Base-by-base conservation (phyloP, 2,888 invertebrate genomes). In the Drosophila emarginata region DNA sequence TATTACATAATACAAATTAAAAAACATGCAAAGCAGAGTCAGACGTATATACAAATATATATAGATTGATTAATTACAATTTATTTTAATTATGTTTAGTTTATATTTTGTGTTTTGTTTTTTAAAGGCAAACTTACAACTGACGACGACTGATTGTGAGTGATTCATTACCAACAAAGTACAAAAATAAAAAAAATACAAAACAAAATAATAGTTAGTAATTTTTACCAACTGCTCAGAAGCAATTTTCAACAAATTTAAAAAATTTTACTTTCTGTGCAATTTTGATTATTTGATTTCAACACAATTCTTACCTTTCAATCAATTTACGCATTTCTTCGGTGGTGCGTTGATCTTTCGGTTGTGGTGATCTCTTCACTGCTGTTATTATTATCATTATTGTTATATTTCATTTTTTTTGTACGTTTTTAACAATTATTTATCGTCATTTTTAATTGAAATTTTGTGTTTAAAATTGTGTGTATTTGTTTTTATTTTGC, bases 261-360 rank as follows among this genome's bases (percentile, higher is more conserved):
- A 40, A 57, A 15, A 18, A 39, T 18, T 26, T 57, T 59, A 63
- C 18, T 56, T 68, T 7, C 18, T 40, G 61, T 53, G n/a, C 18
- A n/a, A 51, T 39, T 51, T 15, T 2, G 32, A 4, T 32, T 9
- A 32, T 40, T 70, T 21, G 61, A 32, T 11, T 45, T 57, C 50
- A 67, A 52, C 51, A 12, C 65, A 45, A 15, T 21, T 87, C 80
- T 96, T 95, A 97, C 97, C 97, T 97, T 95, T 97, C 97, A 94
- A 97, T 96, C 94, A 97, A 96, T 95, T 97, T 97, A 94, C 97
- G 96, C 96, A 97, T 97, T 95, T 97, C 97, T 94, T 97, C 97
- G 93, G 96, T 96, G 94, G 96, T 95, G 95, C 96, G 95, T 94
- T 96, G 96, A 95, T 97, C 97, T 96, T 97, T 97, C 94, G 93